Base-by-base conservation (phyloP, 2,888 invertebrate genomes). In the Cremastobaeus sp. region DNA sequence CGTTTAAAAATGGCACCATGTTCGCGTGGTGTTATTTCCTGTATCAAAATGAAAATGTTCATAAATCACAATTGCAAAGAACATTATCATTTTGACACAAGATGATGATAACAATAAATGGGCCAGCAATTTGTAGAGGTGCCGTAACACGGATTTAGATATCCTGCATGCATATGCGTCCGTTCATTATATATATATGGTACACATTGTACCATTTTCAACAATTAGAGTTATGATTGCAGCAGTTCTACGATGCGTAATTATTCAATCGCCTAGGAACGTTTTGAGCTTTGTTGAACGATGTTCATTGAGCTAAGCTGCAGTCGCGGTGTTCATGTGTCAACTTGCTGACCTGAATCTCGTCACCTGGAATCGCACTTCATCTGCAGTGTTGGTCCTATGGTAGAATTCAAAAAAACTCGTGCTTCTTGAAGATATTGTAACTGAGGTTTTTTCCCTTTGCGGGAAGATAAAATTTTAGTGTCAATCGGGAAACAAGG, bases 261-360 rank as follows among this genome's bases (percentile, higher is more conserved):
- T 86, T 86, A 86, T 86, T 83, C 85, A 86, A 86, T 86, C 85
- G 80, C 76, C 76, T 64, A 73, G 72, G 72, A 77, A 69, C 77
- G 78, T 78, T 79, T 80, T 77, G 78, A 79, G 68, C 77, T 54
- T 76, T 77, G 59, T 77, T 54, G 65, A 72, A 71, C 47, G 57
- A 69, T 57, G 48, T 34, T 41, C 45, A 60, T 65, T 41, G 72
- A 57, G 48, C 25, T 28, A 45, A 54, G 69, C 65, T 55, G 68
- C 69, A 75, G 79, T 77, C 76, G 39, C 21, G 35, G 68, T 52
- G 30, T 50, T 59, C 32, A 35, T 15, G 47, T 39, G 54, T 21
- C 35, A 5, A 20, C 50, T 39, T n/a, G 28, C 43, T 71, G 59
- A 54, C 54, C 71, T 39, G 65, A 18, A 64, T 71, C 14, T 25